phyloP scores from a whole-genome alignment of 2,888 invertebrate genomes.

The Drosophila vallismaia region DNA sequence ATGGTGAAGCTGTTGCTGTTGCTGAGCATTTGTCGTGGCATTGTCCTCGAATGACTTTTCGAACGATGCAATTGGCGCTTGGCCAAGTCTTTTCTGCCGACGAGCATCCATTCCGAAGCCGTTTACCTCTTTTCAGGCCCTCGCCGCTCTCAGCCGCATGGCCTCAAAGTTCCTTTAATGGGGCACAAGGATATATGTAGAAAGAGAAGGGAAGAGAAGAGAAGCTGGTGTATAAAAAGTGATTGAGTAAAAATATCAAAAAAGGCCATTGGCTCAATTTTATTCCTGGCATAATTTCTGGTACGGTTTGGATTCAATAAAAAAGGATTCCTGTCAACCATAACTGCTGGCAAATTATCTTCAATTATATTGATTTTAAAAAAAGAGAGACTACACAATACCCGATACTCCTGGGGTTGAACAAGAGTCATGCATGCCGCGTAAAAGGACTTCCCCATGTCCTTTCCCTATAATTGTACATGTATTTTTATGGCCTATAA shows the following conservation, averaged over 20 bases:
- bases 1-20: slow-evolving; percentile 30
- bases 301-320: not conserved
- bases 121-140: slow-evolving; percentile 17
- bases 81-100: slow-evolving; percentile 92
- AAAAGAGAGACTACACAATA: no score
- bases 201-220: not conserved
- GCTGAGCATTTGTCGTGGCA: slow-evolving; percentile 60
- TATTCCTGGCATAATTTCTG: slow-evolving; percentile 60
- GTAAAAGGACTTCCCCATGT: slow-evolving; percentile 34
- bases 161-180: slow-evolving; percentile 27
- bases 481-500: not conserved
- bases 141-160: slow-evolving; percentile 13
- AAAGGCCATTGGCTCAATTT: slow-evolving; percentile 47
- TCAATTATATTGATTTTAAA: slow-evolving; percentile 48
- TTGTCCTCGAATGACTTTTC: slow-evolving; percentile 86
- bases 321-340: no score
- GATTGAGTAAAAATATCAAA: slow-evolving; percentile 48
- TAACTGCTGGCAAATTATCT: no score
- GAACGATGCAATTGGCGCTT: slow-evolving; percentile 97
- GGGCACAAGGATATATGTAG: slow-evolving; percentile 13
- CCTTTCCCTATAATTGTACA: not conserved
- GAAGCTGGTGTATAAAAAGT: not conserved
- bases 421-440: slow-evolving; percentile 12
- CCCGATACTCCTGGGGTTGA: no score
- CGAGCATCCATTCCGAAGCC: slow-evolving; percentile 76